Evolutionary conservation across 1,140 invertebrate species (phyloP).

Genomic region (Archegozetes longisetosus): DNA sequence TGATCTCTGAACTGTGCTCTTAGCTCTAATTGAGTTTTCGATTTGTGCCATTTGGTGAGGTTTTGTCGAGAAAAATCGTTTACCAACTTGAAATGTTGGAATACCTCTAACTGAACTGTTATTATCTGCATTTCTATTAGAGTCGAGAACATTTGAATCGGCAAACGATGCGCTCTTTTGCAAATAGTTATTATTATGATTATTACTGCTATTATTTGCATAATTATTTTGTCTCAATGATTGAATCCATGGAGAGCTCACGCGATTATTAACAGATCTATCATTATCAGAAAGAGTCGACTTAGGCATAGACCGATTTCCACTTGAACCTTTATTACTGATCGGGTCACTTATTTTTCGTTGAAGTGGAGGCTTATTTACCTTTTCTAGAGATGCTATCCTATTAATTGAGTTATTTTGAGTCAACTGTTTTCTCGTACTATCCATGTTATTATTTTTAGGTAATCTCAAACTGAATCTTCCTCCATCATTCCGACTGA

Average conservation of each 20-base stretch:
- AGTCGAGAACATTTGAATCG: too few species aligned
- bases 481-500: conserved; percentile 20
- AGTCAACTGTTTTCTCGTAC: background rate
- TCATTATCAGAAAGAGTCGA: too few species aligned
- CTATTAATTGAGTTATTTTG: background rate
- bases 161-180: too few species aligned
- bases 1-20: too few species aligned
- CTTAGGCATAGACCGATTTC: too few species aligned
- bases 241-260: background rate
- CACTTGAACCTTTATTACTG: too few species aligned
- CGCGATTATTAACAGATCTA: background rate
- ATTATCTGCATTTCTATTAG: too few species aligned
- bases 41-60: conserved; percentile 12
- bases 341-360: background rate
- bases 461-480: conserved; percentile 20
- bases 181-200: too few species aligned
- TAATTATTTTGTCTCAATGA: background rate
- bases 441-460: background rate
- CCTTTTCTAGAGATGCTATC: background rate
- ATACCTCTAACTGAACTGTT: background rate
- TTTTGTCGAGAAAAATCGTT: conserved; percentile 15
- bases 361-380: background rate
- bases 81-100: conserved; percentile 10
- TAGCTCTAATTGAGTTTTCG: too few species aligned
- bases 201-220: background rate